These are phyloP conservation scores for Empidonax traillii DNA, from an alignment of 2,113 vertebrate genomes.

Conservation along the genomic window DNA sequence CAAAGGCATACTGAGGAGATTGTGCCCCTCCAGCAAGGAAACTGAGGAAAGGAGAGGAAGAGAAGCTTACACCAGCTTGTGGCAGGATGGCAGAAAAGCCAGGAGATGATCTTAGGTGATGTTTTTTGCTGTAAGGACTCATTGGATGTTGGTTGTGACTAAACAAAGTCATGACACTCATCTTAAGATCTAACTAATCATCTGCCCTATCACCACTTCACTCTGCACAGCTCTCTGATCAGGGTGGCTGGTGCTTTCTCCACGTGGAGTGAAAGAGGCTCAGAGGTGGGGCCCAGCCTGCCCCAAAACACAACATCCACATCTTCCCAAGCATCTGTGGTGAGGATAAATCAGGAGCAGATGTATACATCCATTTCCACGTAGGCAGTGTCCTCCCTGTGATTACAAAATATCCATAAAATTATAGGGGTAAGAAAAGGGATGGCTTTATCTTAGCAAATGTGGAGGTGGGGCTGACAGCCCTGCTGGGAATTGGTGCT, in stretches of 20 bases:
- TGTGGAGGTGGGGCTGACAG: not conserved
- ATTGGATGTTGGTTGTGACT: not conserved
- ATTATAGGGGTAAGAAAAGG: not conserved
- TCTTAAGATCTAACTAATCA: not conserved
- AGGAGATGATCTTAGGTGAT: not conserved
- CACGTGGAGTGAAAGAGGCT: not conserved
- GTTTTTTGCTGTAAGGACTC: not conserved
- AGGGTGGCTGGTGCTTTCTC: not conserved
- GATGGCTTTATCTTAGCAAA: slow-evolving; percentile 25
- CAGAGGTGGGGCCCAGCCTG: not conserved
- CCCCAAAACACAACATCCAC: not conserved
- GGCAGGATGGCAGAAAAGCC: not conserved
- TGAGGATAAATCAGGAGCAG: not conserved
- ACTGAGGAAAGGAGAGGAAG: not conserved
- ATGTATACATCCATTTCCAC: not conserved
- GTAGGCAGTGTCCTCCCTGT: not conserved
- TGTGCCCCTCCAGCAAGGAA: not conserved
- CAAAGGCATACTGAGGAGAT: not conserved
- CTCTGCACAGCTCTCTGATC: not conserved
- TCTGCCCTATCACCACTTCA: not conserved
- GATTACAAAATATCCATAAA: not conserved
- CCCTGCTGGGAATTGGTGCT: not conserved
- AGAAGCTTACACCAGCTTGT: not conserved
- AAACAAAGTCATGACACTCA: not conserved
- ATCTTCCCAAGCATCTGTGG: not conserved